Evolutionary conservation across 2,797 vertebrate genomes (phyloP).

Genomic region (Brachyalestes nurse): DNA sequence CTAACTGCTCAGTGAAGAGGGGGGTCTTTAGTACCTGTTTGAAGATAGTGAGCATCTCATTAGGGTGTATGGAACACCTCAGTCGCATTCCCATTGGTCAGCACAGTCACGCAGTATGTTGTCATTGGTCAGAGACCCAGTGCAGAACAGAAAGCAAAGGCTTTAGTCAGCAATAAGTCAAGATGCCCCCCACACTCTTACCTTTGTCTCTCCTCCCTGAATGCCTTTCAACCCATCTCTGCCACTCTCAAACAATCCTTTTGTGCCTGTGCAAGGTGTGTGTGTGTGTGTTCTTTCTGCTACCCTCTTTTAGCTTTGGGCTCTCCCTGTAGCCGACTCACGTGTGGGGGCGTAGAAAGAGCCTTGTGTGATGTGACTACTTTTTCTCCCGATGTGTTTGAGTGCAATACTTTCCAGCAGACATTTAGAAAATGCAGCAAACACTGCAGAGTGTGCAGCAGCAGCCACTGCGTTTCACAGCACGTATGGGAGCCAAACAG

Average conservation of each 20-base stretch:
- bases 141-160: constrained; percentile 54
- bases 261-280: background rate
- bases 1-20: too few relatives aligned
- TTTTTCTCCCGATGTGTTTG: constrained; percentile 14
- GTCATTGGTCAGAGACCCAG: constrained; percentile 56
- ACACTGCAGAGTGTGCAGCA: background rate
- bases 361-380: constrained; percentile 8
- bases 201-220: constrained; percentile 20
- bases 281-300: background rate
- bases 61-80: too few relatives aligned
- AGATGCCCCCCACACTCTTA: constrained; percentile 18
- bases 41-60: too few relatives aligned
- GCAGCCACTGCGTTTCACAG: constrained; percentile 4
- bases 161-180: constrained; percentile 60
- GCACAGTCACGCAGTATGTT: constrained; percentile 47
- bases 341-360: constrained; percentile 26
- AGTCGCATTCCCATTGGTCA: constrained; percentile 9
- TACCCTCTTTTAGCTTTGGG: constrained; percentile 5
- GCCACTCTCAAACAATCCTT: background rate
- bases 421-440: background rate
- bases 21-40: too few relatives aligned
- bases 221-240: background rate
- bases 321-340: constrained; percentile 24
- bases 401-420: constrained; percentile 30
- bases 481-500: background rate